Percentiles rank a stretch among this genome's conserved stretches.
Conservation (phyloP, 2,888 invertebrate species). For the Phorcus lineatus region DNA sequence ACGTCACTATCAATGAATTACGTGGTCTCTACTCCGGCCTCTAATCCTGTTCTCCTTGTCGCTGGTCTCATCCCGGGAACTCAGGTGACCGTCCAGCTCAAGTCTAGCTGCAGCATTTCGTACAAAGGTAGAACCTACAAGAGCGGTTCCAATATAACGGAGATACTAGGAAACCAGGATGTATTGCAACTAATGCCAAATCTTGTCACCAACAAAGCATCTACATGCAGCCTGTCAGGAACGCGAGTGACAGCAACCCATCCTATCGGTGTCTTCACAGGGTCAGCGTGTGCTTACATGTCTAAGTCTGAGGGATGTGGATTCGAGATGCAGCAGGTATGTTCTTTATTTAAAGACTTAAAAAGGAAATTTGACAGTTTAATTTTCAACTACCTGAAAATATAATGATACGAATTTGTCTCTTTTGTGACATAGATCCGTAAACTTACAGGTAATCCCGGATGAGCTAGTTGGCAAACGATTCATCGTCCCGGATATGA, state of each 20-base stretch:
- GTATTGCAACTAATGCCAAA: not conserved
- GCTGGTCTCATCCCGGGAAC: not conserved
- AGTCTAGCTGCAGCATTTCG: not conserved
- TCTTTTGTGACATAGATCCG: too few species aligned
- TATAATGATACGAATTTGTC: too few species aligned
- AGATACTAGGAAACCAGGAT: not conserved
- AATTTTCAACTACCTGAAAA: too few species aligned
- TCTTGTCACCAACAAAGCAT: not conserved
- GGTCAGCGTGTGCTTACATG: not conserved
- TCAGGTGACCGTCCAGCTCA: not conserved
- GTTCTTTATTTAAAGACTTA: not conserved
- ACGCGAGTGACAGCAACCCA: not conserved
- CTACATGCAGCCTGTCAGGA: not conserved
- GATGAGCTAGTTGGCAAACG: conserved; percentile 13
- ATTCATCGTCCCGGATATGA: conserved; percentile 23
- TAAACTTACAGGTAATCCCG: conserved; percentile 5
- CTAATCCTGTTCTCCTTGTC: not conserved
- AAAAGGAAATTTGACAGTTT: not conserved
- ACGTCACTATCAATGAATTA: not conserved
- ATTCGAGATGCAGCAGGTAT: conserved; percentile 11
- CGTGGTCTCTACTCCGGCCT: not conserved
- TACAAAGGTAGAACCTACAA: not conserved
- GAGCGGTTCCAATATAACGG: not conserved
- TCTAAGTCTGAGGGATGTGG: not conserved
- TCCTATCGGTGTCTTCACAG: conserved; percentile 12